phyloP scores from a whole-genome alignment of 1,140 invertebrate species.

The Leptinotarsa texana region DNA sequence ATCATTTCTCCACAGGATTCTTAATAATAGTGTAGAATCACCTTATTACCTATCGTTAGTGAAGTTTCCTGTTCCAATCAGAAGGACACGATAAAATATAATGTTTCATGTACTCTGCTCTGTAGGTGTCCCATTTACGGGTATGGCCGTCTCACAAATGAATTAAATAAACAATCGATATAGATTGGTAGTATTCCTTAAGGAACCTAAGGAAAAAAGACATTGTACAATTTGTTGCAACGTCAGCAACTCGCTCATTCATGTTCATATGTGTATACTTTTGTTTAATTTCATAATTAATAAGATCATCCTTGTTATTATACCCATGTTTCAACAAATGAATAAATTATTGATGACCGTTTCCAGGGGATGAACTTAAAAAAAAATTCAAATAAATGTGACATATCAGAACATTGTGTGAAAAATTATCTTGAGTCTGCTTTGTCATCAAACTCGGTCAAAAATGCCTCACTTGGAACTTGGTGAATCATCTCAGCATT shows the following conservation, averaged over 20 bases:
- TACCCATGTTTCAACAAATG: neutral
- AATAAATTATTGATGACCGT: neutral
- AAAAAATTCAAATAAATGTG: no score
- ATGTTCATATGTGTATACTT: neutral
- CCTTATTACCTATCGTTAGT: neutral
- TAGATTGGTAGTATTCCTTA: neutral
- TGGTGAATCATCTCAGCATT: no score
- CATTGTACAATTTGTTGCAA: no score
- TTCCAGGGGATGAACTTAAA: no score
- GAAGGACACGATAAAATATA: no score
- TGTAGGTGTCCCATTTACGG: neutral
- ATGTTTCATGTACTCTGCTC: neutral
- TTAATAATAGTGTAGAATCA: no score
- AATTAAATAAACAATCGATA: neutral
- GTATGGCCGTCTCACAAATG: neutral
- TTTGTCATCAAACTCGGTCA: no score
- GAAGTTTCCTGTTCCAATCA: neutral
- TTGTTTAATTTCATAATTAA: no score
- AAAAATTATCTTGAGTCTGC: no score
- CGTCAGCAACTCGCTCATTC: neutral
- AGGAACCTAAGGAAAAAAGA: neutral
- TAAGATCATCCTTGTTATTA: no score
- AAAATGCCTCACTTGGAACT: no score
- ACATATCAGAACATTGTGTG: no score
- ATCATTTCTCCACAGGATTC: neutral